Evolutionary conservation across 2,888 invertebrate genomes (phyloP), one percentile per base, ranked within the genome.

Genomic region (Cordilura impudica): DNA sequence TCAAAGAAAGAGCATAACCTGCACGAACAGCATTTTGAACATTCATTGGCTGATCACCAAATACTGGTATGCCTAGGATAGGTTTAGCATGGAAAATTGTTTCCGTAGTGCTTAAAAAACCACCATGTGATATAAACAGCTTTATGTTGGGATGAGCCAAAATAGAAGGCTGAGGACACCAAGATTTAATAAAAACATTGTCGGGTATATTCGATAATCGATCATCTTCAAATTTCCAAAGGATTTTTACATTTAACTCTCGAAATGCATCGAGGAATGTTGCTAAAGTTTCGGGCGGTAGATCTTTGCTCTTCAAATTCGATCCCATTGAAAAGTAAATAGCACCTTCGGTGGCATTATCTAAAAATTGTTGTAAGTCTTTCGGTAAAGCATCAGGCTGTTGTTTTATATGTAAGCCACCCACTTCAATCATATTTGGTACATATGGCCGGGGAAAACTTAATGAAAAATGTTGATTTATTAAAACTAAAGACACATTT

Each of bases 1-100:
- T 84, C 7, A 91, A 77, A 2, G 69, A 81, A 4, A 87, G 49
- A 0, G 86, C 90, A 82, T 84, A 88, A 4, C 90, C 91, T 14
- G 82, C 78, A 2, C 82, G 71, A 49, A 84, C 87, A 90, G 90
- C 88, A 53, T 86, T 85, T 2, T 83, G 85, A 81, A 90, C 88
- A 81, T 91, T 91, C 45, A 88, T 78, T 65, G 87, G 84, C 83
- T 91, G 91, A 83, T 91, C 91, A 1, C 85, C 89, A 67, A 89
- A 89, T 19, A 91, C 82, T 1, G 91, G 91, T 53, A 91, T 86
- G 2, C 89, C 89, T n/a, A 91, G 72, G 3, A 90, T 81, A 1
- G 90, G 90, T 18, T 88, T 87, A 2, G 89, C 90, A 79, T 88
- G 85, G 61, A 88, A 87, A n/a, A 89, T 78, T 0, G 89, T 85